Evolutionary conservation across 2,113 vertebrate genomes (phyloP), one percentile per base, ranked within the genome.

Genomic region (Paradoxurus hermaphroditus): DNA sequence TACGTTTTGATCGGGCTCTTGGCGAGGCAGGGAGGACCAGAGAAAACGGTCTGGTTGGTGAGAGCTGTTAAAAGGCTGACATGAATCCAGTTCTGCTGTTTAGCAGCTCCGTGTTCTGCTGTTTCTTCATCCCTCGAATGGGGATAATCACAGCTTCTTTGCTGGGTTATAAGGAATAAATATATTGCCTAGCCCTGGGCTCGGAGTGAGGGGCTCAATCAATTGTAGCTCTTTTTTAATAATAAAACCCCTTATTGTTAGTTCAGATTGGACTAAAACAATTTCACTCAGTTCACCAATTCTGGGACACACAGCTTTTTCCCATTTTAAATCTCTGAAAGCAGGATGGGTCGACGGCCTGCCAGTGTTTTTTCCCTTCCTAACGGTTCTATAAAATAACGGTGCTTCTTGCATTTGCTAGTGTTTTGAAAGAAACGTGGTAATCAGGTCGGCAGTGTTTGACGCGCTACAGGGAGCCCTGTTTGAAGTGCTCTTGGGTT

Each of bases 261-360:
- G 41, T 15, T 86, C 67, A 90, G 41, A 65, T 29, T 27, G 73
- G 46, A 56, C 59, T 56, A 59, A 83, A 65, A 31, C 41, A 67
- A 73, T 41, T 83, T 11, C 62, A 53, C 78, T 87, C 46, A 16
- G 27, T 63, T 89, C 77, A 18, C 41, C 39, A 34, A 29, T 88
- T 39, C 41, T 67, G 59, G 78, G 18, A 68, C 19, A 12, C n/a
- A n/a, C 18, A 7, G 25, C 16, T 23, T 92, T 67, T 68, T 75
- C 78, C 70, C 51, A n/a, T 84, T 86, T 92, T 70, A 86, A 77
- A 27, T 73, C 77, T 82, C 70, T 81, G 78, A 93, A 91, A 67
- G 51, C 34, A 67, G 44, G 59, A 34, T 83, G 9, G 10, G 11
- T 73, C 29, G 5, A 2, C 86, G 46, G 7, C 7, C 6, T 63